A percentile compares a stretch with the other conserved stretches of the same genome.
These are phyloP conservation scores for Halcyon badia DNA, from an alignment of 2,797 vertebrate genomes.

Conservation along the genomic window DNA sequence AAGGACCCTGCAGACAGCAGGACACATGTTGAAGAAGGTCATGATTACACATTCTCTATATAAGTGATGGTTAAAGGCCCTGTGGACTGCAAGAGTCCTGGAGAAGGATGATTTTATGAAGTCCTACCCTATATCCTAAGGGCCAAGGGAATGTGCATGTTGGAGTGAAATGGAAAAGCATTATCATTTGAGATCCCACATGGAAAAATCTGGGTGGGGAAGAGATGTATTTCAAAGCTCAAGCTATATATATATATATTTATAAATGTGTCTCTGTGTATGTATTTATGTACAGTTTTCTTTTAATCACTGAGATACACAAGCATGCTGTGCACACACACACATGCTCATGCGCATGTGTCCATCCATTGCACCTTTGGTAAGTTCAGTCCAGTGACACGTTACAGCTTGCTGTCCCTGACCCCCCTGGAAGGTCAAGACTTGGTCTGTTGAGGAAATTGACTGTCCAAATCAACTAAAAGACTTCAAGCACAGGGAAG, in stretches of 20 bases:
- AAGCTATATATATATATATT: not conserved
- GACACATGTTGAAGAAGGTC: not conserved
- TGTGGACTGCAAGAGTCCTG: rapidly evolving
- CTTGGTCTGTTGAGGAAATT: not conserved
- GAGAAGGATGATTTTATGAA: not conserved
- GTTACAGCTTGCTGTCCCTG: not conserved
- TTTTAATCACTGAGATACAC: not conserved
- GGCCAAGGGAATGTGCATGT: not conserved
- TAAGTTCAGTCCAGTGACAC: not conserved
- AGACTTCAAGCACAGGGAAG: rapidly evolving
- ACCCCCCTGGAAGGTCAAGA: not conserved
- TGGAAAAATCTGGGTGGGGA: not conserved
- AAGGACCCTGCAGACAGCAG: not conserved
- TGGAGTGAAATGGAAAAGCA: not conserved
- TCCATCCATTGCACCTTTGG: not conserved
- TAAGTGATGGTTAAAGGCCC: not conserved
- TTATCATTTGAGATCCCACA: not conserved
- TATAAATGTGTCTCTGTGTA: not conserved
- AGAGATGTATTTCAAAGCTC: not conserved
- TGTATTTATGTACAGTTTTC: not conserved
- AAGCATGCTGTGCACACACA: not conserved
- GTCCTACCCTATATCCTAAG: not conserved
- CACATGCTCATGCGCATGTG: rapidly evolving
- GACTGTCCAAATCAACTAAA: not conserved
- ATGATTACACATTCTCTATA: not conserved